Evolutionary conservation across 2,888 invertebrate species (phyloP), one percentile per base, ranked within the genome.

Genomic region (Habroteleia sp.): DNA sequence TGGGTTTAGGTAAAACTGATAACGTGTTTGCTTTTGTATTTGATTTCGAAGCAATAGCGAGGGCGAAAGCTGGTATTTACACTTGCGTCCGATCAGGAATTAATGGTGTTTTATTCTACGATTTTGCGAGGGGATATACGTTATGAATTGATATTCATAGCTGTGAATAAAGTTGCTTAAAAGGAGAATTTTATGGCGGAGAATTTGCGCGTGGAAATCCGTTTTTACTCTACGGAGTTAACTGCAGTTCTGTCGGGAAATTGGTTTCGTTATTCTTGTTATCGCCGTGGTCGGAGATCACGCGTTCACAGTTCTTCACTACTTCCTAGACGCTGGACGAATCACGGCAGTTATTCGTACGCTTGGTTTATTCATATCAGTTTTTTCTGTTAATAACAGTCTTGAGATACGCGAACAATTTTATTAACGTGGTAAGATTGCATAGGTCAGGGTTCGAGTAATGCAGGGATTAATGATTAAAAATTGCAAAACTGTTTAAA

Each of bases 201-300:
- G 44, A 52, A 50, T 44, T 69, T 29, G 35, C 17, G 33, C 16
- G 23, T 25, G 14, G 52, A 42, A 54, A 46, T 65, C 58, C 63
- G 56, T 46, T 29, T 35, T 35, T 68, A 74, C 46, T 69, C 56
- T 41, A 65, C n/a, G 10, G 60, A 48, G 35, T 52, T 29, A 44
- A 62, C 50, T 74, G 42, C 63, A 63, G 56, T 23, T 58, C 44
- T 52, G 29, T 37, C 63, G 63, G 25, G 63, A 74, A 69, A 74
- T 74, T 74, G 58, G 63, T 74, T 74, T 74, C 58, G 69, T 74
- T 74, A 69, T 69, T 68, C 42, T 35, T 65, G 63, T 74, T 74
- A 65, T 69, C 58, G 42, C 31, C 42, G 37, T 39, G 56, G 50
- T 35, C 42, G 11, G 23, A 56, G 63, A 48, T 72, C 63, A 72